Evolutionary conservation across 2,888 invertebrate genomes (phyloP).

Genomic region (Trissolcus japonicus): DNA sequence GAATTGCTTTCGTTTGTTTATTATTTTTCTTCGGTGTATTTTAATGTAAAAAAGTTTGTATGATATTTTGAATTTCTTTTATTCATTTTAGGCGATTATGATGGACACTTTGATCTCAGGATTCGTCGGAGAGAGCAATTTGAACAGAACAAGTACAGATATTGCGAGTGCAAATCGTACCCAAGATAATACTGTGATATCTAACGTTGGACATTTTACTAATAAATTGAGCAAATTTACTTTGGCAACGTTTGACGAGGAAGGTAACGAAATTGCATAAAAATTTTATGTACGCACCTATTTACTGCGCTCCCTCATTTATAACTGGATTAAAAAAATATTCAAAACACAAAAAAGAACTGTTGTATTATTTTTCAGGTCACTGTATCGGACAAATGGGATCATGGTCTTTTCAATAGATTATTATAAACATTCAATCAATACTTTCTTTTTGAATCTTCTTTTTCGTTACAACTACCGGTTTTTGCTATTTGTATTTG

Average conservation of each 20-base stretch:
- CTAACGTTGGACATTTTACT: constrained; percentile 78
- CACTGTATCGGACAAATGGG: constrained; percentile 92
- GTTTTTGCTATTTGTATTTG: constrained; percentile 26
- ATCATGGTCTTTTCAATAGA: constrained; percentile 83
- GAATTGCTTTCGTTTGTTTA: not conserved
- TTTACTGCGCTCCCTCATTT: not conserved
- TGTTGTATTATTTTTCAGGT: constrained; percentile 72
- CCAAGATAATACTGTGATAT: constrained; percentile 65
- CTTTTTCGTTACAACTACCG: not conserved
- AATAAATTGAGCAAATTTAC: constrained; percentile 92
- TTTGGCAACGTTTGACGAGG: constrained; percentile 92
- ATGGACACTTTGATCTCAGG: constrained; percentile 91
- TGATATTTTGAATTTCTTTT: not conserved
- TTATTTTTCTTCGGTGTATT: not conserved
- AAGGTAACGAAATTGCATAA: constrained; percentile 77
- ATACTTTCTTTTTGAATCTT: not conserved
- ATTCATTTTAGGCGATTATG: constrained; percentile 81
- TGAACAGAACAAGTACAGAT: constrained; percentile 72
- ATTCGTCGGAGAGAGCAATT: constrained; percentile 86
- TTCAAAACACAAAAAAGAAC: constrained; percentile 1
- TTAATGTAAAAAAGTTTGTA: not conserved
- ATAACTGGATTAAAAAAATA: constrained; percentile 4
- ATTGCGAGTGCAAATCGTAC: constrained; percentile 71
- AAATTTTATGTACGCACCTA: not conserved
- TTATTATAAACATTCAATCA: constrained; percentile 19